Conservation (phyloP, 2,888 invertebrate genomes). For the Cordilura impudica region DNA sequence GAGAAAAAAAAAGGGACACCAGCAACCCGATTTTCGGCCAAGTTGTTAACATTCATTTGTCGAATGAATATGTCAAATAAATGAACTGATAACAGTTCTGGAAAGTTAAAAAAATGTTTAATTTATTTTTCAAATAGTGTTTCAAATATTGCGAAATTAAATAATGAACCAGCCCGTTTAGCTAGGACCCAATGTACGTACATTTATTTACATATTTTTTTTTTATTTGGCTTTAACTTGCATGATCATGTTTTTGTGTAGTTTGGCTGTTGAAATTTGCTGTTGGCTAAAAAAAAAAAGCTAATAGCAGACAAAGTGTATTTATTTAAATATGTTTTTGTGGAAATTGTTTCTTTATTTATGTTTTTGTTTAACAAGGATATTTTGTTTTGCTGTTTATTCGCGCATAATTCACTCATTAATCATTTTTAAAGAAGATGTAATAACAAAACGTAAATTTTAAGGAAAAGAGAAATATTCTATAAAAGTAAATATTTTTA, state of each 20-base stretch:
- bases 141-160: no score
- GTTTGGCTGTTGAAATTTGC: slow-evolving; percentile 39
- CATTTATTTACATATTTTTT: background rate
- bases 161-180: background rate
- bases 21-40: no score
- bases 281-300: slow-evolving; percentile 52
- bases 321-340: background rate
- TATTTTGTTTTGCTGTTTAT: slow-evolving; percentile 47
- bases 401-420: slow-evolving; percentile 54
- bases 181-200: background rate
- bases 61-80: background rate
- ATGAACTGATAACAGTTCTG: background rate
- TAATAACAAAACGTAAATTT: background rate
- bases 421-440: slow-evolving; percentile 44
- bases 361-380: slow-evolving; percentile 19
- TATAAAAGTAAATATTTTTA: slow-evolving; percentile 8
- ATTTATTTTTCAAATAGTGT: no score
- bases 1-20: no score
- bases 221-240: background rate
- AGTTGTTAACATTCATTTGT: no score
- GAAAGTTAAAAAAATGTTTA: background rate
- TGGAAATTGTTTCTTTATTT: background rate
- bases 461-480: background rate
- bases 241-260: background rate
- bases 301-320: slow-evolving; percentile 31